A percentile compares a stretch with the other conserved stretches of the same genome.
phyloP scores from a whole-genome alignment of 1,140 invertebrate species.

The Sogatella furcifera region DNA sequence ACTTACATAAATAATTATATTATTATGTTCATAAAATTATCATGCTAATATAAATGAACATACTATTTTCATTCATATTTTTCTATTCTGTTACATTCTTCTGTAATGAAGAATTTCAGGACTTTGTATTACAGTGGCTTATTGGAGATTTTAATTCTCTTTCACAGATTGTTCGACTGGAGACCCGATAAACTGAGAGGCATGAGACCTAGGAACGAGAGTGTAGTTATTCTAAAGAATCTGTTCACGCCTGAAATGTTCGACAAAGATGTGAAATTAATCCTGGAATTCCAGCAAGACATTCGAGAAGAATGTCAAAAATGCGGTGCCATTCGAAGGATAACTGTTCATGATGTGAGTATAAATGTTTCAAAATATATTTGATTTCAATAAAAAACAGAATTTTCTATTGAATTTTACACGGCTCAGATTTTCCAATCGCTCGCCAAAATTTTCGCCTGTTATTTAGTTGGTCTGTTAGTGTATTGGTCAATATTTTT shows the following conservation, averaged over 20 bases:
- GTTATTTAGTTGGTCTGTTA: no score
- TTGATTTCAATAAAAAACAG: no score
- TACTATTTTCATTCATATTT: no score
- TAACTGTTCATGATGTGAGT: constrained; percentile 87
- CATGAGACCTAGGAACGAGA: constrained; percentile 76
- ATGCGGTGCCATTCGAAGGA: constrained; percentile 86
- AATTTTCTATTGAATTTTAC: not conserved
- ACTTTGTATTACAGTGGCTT: not conserved
- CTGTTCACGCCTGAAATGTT: constrained; percentile 86
- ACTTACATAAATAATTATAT: no score
- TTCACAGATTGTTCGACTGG: constrained; percentile 82
- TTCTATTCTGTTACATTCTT: no score
- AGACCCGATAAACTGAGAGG: constrained; percentile 80
- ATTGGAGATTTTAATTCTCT: not conserved
- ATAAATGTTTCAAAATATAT: not conserved
- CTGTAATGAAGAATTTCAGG: no score
- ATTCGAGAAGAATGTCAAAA: constrained; percentile 81
- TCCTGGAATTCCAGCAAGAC: constrained; percentile 87
- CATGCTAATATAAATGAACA: no score
- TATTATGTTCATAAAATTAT: no score
- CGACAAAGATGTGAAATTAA: constrained; percentile 74
- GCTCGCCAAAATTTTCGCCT: no score
- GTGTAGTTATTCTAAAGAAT: constrained; percentile 88
- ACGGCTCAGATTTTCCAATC: no score
- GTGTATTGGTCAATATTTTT: no score